Base-by-base conservation (phyloP, 2,797 vertebrate genomes). In the Bovichtus diacanthus region DNA sequence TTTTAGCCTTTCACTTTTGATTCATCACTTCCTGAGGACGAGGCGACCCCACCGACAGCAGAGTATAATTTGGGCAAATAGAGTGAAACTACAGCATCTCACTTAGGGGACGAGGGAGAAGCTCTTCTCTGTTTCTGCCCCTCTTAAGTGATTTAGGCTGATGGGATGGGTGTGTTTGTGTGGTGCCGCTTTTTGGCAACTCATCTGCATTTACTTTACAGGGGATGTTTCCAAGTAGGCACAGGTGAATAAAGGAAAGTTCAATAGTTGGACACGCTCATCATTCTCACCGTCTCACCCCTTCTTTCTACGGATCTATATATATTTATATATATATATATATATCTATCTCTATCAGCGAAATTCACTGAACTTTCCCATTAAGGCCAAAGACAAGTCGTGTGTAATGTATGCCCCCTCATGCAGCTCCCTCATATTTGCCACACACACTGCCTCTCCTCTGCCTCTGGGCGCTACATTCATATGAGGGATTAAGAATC, bases 81-180 rank as follows among this genome's bases (percentile, higher is more conserved):
- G 87, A 92, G 85, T 85, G 87, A 92, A 92, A 91, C 84, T 89
- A 81, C 84, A 84, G 84, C 80, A 56, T 88, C 87, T 91, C 87
- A 85, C 88, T 90, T 87, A 80, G 55, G 83, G 81, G 86, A 82
- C 62, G 34, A 71, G 63, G 74, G 31, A 65, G 66, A 25, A 9
- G 77, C 75, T 80, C 74, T 63, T 65, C 69, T 84, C 78, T 63
- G 75, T 85, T 83, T 79, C 84, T 70, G 79, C 76, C 80, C 82
- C 73, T 70, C 83, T 84, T 86, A 85, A 83, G 87, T 86, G 87
- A 82, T 89, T 87, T 60, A 56, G 80, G 81, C 78, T 90, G 87
- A 90, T 88, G 82, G 73, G 71, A 25, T 63, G 78, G 56, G 49
- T 78, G 76, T 76, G 82, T 88, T 77, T 88, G 72, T 39, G 70